A percentile compares a stretch with the other conserved stretches of the same genome.
Conservation (phyloP, 2,113 vertebrate genomes). For the Passer montanus region DNA sequence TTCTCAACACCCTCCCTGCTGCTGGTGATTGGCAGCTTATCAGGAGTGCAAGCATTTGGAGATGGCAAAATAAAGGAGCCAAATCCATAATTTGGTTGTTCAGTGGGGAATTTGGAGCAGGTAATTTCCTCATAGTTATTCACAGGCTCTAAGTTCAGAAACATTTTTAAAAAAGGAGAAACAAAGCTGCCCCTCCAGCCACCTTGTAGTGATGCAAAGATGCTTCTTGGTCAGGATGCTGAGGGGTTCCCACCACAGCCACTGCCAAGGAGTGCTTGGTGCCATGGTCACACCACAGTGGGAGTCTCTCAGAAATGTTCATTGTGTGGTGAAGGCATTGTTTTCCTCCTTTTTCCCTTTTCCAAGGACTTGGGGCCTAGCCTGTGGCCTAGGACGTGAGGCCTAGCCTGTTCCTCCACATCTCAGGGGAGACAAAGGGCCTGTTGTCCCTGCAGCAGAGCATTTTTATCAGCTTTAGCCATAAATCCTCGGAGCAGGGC, state of each 20-base stretch:
- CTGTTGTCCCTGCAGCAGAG: background rate
- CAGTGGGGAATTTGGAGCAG: background rate
- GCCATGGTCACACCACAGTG: background rate
- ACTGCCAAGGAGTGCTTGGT: background rate
- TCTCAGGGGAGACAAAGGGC: background rate
- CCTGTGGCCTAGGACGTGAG: background rate
- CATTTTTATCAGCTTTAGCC: background rate
- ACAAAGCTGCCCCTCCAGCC: background rate
- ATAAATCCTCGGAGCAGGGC: background rate
- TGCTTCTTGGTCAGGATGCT: background rate
- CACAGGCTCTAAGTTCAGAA: background rate
- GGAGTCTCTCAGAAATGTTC: background rate
- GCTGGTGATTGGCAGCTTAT: background rate
- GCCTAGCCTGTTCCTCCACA: background rate
- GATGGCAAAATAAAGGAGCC: background rate
- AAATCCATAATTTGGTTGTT: background rate
- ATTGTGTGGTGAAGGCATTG: background rate
- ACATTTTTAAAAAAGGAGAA: fast-evolving
- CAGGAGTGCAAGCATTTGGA: background rate
- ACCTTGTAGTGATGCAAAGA: fast-evolving
- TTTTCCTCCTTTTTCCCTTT: background rate
- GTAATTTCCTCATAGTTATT: background rate
- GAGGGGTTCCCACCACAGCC: background rate
- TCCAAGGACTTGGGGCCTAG: background rate
- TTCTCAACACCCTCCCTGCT: background rate